phyloP scores from a whole-genome alignment of 2,113 vertebrate genomes.

The Ptychochromis oligacanthus region DNA sequence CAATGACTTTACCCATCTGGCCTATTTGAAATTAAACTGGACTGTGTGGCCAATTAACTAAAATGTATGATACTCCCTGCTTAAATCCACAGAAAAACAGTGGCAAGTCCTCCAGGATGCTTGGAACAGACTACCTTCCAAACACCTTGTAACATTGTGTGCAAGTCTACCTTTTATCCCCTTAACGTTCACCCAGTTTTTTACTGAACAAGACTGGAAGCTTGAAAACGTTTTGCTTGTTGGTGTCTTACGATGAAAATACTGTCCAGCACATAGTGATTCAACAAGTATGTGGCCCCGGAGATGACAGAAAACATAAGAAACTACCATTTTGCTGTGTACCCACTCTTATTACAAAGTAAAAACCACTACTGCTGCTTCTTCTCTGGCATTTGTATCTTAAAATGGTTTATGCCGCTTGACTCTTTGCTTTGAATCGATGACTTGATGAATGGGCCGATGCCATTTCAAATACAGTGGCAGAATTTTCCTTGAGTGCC shows the following conservation, averaged over 20 bases:
- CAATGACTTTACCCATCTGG: background rate
- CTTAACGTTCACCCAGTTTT: background rate
- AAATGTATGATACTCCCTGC: background rate
- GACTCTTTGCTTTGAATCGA: background rate
- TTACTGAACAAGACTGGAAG: background rate
- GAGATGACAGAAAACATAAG: background rate
- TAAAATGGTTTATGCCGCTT: background rate
- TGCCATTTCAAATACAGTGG: background rate
- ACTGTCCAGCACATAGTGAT: background rate
- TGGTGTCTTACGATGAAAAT: background rate
- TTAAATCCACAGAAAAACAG: conserved; percentile 1
- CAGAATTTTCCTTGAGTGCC: background rate
- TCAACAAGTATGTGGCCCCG: background rate
- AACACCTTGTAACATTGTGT: background rate
- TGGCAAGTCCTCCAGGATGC: background rate
- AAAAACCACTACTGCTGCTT: background rate
- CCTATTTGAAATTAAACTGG: background rate
- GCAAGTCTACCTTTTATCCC: background rate
- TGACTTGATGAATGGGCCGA: background rate
- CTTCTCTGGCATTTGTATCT: background rate
- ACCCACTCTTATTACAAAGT: background rate
- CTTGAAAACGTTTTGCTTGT: conserved; percentile 4
- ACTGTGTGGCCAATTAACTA: background rate
- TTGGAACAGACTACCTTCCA: background rate
- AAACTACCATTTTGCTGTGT: background rate